These are phyloP conservation scores for Magallana nippona DNA, from an alignment of 2,888 invertebrate genomes.

Conservation along the genomic window DNA sequence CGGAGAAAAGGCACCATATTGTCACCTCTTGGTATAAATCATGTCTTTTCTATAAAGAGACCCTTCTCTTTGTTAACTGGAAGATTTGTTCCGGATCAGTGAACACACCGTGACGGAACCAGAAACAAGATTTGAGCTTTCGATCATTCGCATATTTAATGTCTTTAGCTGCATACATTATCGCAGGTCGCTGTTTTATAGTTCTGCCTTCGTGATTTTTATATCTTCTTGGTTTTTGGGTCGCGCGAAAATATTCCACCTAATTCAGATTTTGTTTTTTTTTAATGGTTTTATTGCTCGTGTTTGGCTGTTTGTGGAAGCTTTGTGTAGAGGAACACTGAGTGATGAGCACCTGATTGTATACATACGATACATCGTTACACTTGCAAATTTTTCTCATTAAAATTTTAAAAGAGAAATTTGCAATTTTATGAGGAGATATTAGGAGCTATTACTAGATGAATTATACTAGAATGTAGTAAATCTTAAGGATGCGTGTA, in stretches of 20 bases:
- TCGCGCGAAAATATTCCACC: constrained; percentile 2
- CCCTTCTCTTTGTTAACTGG: constrained; percentile 1
- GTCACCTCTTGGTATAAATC: constrained; percentile 12
- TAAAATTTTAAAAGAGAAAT: constrained; percentile 13
- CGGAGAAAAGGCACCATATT: neutral
- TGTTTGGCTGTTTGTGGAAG: neutral
- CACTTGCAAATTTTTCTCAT: neutral
- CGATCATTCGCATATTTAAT: constrained; percentile 33
- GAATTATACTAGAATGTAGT: no score
- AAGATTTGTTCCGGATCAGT: constrained; percentile 13
- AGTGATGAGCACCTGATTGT: neutral
- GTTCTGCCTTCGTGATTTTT: neutral
- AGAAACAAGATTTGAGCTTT: constrained; percentile 21
- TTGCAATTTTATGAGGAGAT: constrained; percentile 4
- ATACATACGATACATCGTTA: neutral
- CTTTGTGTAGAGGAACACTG: neutral
- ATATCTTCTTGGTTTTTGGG: neutral
- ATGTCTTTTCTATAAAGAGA: neutral
- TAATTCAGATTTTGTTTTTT: neutral
- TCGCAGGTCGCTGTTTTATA: constrained; percentile 16
- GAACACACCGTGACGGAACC: constrained; percentile 16
- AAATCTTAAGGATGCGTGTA: no score
- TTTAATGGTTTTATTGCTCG: neutral
- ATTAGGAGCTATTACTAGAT: neutral
- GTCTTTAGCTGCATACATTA: constrained; percentile 25